Conservation (phyloP, 2,113 vertebrate genomes). For the Dicerorhinus sumatrensis region DNA sequence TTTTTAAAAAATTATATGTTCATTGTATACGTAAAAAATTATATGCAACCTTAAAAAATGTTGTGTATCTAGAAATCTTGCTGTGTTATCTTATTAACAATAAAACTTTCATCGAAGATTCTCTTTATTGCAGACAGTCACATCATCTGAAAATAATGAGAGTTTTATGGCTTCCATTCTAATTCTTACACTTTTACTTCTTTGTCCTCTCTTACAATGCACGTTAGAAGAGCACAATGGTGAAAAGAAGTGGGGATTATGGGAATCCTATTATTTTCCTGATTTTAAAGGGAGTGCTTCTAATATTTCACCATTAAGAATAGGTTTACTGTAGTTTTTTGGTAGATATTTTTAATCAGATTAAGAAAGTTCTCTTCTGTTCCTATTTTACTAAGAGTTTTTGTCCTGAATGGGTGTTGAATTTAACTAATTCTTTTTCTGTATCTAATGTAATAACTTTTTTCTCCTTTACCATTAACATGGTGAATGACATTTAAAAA, state of each 20-base stretch:
- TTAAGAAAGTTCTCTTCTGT: not conserved
- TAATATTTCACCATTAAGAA: not conserved
- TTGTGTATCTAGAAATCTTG: not conserved
- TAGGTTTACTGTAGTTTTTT: not conserved
- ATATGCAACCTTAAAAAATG: not conserved
- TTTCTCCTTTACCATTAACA: not conserved
- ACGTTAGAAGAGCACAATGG: too few species aligned
- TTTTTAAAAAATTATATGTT: not conserved
- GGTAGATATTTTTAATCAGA: not conserved
- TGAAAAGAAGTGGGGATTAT: not conserved
- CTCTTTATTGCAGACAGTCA: not conserved
- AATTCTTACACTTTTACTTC: not conserved
- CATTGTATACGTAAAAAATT: not conserved
- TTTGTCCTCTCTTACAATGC: accelerated
- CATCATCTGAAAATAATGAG: not conserved
- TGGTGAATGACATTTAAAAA: not conserved
- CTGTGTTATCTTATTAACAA: not conserved
- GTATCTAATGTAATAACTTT: not conserved
- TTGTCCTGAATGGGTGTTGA: not conserved
- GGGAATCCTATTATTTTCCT: not conserved
- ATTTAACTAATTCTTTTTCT: not conserved
- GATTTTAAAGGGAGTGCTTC: not conserved
- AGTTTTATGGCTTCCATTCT: not conserved
- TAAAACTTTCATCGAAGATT: not conserved
- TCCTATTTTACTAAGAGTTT: not conserved